Evolutionary conservation across 2,113 vertebrate species (phyloP).

Genomic region (Apus apus): DNA sequence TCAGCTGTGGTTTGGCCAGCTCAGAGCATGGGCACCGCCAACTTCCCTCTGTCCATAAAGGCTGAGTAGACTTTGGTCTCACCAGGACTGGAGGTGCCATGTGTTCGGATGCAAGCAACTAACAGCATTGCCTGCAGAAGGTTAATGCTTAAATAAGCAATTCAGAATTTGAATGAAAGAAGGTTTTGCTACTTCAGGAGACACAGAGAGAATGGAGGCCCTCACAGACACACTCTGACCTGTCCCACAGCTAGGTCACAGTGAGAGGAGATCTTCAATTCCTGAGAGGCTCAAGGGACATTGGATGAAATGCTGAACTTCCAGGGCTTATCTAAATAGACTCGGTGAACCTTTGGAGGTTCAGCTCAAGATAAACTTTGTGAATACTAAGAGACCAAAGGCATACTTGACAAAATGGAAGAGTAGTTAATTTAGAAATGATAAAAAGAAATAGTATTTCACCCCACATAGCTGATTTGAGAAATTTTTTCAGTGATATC

Average conservation of each 20-base stretch:
- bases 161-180: background rate
- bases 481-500: conserved; percentile 41
- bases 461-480: conserved; percentile 20
- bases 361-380: background rate
- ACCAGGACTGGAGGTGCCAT: background rate
- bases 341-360: background rate
- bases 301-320: background rate
- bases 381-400: conserved; percentile 27
- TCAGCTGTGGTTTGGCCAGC: background rate
- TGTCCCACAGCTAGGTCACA: background rate
- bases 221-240: background rate
- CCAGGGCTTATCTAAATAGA: conserved; percentile 27
- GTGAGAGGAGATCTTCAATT: background rate
- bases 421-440: conserved; percentile 47
- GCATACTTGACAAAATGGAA: conserved; percentile 40
- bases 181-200: background rate
- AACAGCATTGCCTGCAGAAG: background rate
- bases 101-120: background rate
- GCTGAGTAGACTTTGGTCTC: background rate
- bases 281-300: background rate
- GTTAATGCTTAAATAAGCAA: background rate
- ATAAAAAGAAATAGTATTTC: conserved; percentile 48
- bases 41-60: background rate
- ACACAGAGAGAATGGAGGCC: background rate
- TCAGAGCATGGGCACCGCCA: background rate